These are phyloP conservation scores for Montipora sp. DNA, from an alignment of 64 coral and sea anemone genomes.

Conservation along the genomic window DNA sequence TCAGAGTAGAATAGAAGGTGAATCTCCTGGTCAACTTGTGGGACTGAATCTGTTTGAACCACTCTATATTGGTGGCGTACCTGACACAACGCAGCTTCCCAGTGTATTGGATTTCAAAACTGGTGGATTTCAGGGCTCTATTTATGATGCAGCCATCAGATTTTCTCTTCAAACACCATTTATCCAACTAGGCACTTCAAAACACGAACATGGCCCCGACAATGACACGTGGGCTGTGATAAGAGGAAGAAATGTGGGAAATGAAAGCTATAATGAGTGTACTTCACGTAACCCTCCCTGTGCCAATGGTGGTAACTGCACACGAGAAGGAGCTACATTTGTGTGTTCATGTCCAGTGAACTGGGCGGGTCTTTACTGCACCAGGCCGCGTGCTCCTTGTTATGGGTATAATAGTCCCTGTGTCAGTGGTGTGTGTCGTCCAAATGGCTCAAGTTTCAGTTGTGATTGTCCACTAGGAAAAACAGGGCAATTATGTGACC, in stretches of 20 bases:
- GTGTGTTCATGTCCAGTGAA: constrained; percentile 70
- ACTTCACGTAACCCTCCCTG: constrained; percentile 51
- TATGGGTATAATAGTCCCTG: constrained; percentile 87
- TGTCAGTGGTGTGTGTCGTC: constrained; percentile 65
- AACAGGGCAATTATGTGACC: constrained; percentile 75
- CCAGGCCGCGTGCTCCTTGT: constrained; percentile 66
- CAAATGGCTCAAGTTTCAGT: constrained; percentile 40
- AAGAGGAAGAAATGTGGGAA: constrained; percentile 75
- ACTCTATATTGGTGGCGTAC: constrained; percentile 88
- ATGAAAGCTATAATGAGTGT: constrained; percentile 81
- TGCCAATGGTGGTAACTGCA: constrained; percentile 79
- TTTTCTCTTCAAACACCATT: background rate
- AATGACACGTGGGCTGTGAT: constrained; percentile 44
- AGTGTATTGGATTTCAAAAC: constrained; percentile 74
- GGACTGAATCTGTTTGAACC: constrained; percentile 84
- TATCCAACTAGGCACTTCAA: constrained; percentile 43
- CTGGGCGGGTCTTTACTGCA: constrained; percentile 87
- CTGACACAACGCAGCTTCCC: constrained; percentile 62
- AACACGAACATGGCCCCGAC: background rate
- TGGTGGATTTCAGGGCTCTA: constrained; percentile 72
- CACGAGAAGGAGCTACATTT: constrained; percentile 73
- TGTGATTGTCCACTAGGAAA: constrained; percentile 91
- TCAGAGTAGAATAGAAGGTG: constrained; percentile 11
- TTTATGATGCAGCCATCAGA: constrained; percentile 53
- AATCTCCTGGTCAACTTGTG: constrained; percentile 45